Conservation (phyloP, 1,140 invertebrate genomes). For the Temnothorax curvispinosus region DNA sequence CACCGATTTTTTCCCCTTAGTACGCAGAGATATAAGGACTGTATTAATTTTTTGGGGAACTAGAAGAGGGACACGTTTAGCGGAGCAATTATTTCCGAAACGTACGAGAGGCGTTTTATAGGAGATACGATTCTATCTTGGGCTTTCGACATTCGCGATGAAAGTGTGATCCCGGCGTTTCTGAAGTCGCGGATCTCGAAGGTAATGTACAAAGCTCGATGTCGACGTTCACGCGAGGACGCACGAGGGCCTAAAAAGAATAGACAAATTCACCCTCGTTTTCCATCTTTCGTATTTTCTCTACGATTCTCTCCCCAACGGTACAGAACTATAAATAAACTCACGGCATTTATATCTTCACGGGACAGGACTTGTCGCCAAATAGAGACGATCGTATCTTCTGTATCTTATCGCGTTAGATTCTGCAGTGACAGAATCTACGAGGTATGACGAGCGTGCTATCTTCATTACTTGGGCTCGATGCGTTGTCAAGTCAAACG, state of each 20-base stretch:
- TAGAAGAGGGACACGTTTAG: neutral
- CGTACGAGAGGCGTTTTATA: constrained; percentile 34
- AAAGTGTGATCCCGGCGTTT: constrained; percentile 62
- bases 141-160: constrained; percentile 47
- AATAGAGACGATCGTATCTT: neutral
- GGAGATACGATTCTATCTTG: constrained; percentile 19
- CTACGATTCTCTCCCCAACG: neutral
- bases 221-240: constrained; percentile 69
- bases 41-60: neutral
- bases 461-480: neutral
- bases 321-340: neutral
- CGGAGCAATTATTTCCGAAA: constrained; percentile 22
- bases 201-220: constrained; percentile 65
- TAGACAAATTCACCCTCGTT: constrained; percentile 40
- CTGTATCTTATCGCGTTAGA: neutral
- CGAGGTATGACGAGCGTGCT: neutral
- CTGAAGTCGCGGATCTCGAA: constrained; percentile 42
- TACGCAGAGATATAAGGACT: neutral
- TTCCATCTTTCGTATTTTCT: constrained; percentile 15
- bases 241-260: constrained; percentile 71
- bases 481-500: neutral
- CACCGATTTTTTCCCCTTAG: neutral
- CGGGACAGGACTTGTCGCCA: neutral
- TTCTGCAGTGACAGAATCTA: neutral
- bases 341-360: constrained; percentile 13